phyloP scores from a whole-genome alignment of 2,113 vertebrate genomes.

The Trachemys scripta region DNA sequence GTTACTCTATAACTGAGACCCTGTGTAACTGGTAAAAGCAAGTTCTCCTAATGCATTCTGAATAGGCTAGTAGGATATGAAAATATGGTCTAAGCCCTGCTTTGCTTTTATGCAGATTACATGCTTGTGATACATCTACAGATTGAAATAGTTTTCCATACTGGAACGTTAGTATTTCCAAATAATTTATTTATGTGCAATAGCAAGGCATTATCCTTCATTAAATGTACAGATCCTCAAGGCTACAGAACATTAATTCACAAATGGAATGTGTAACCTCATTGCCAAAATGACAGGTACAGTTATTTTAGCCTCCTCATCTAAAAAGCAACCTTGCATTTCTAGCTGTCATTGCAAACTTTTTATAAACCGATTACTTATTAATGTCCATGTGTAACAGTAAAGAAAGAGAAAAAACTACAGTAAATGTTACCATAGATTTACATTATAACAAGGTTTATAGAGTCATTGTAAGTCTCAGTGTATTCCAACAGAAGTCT shows the following conservation, averaged over 20 bases:
- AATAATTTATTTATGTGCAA: background rate
- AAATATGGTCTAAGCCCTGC: background rate
- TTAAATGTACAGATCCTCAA: constrained; percentile 41
- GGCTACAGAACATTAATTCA: constrained; percentile 28
- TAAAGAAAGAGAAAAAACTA: background rate
- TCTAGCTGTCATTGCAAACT: constrained; percentile 38
- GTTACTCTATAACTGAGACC: background rate
- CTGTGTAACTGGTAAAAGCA: background rate
- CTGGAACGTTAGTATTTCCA: background rate
- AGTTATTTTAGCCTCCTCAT: background rate
- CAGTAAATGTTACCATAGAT: constrained; percentile 53
- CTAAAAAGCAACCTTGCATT: constrained; percentile 13
- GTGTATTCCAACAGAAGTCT: constrained; percentile 48
- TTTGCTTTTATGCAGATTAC: background rate
- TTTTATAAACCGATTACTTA: constrained; percentile 11
- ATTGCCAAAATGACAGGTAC: background rate
- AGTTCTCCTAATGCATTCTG: background rate
- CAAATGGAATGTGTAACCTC: accelerated
- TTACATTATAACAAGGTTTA: constrained; percentile 53
- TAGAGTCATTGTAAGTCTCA: constrained; percentile 54
- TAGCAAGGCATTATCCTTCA: constrained; percentile 24
- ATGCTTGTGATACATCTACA: background rate
- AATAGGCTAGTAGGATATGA: background rate
- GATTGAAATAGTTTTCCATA: background rate
- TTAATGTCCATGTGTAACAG: constrained; percentile 13